Evolutionary conservation across 35 echinoderm and acorn worm species (phyloP), one percentile per base, ranked within the genome.

Genomic region (Patiria miniata): DNA sequence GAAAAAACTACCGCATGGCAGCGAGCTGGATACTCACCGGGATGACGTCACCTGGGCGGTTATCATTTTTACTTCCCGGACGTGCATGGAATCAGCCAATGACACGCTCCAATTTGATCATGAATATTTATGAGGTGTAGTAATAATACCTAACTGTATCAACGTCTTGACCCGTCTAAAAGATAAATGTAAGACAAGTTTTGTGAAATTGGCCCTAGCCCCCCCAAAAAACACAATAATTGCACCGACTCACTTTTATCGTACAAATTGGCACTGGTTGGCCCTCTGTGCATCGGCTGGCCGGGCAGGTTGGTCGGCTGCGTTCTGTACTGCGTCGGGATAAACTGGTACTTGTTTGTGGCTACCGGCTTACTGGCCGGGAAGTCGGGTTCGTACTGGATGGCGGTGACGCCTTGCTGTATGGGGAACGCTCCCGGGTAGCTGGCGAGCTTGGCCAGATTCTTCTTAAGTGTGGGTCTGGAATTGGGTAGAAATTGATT

Each of bases 381-480:
- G 38, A 93, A 91, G 12, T 93, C 95, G 0, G 89, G 86, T 8
- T 91, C 85, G 51, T 88, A 91, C 9, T 52, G 54, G 36, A 36
- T 61, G 7, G 79, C 32, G 2, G 77, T 36, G 16, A 40, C 40
- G 79, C 28, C 29, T 78, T 87, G 79, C 42, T 47, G 42, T 12
- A 47, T 47, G 12, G 42, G 42, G 26, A 73, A 73, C 3, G 65
- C 65, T 80, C 68, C 51, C 76, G 83, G 81, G 55, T 50, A 68
- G 39, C 78, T 40, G 28, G 87, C 68, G 21, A 93, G 83, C 44
- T 90, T 93, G 54, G 91, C 92, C 19, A 97, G 65, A 52, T 93
- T 93, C 60, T 97, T 97, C 60, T 97, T 97, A 1, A 93, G 78
- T 23, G 88, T 82, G n/a, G 95, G 95, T 73, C 95, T 97, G 78